Base-by-base conservation (phyloP, 2,113 vertebrate species). In the Lates calcarifer region DNA sequence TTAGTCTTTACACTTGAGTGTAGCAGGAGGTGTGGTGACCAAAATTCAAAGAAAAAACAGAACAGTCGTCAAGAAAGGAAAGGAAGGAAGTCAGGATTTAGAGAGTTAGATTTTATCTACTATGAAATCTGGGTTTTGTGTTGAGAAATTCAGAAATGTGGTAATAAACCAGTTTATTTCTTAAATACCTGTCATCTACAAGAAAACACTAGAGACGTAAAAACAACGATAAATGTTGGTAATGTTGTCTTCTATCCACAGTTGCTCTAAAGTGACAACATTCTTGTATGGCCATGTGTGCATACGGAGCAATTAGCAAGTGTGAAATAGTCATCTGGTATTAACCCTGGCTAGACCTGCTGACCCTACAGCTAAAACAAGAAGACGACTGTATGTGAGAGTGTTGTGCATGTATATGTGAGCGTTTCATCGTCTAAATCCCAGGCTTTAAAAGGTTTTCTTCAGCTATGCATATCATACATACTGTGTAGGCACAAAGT, bases 271-370 rank as follows among this genome's bases (percentile, higher is more conserved):
- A 65, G 71, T 1, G 15, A 56, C 14, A 20, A 22, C 55, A 70
- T 80, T 79, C 56, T 1, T 13, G 4, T 24, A 2, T 14, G n/a
- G 17, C n/a, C 79, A 41, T 45, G 67, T 68, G 66, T 55, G 51
- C 63, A 70, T 82, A 70, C n/a, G 79, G 14, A 66, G 47, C 57
- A 87, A 82, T 87, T 82, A 82, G 33, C 76, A 70, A 5, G 79
- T 80, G 82, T 82, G 82, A 80, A 80, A 85, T 12, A 39, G 37
- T 51, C 58, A 26, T 28, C 9, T 66, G 60, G 67, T 24, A 76
- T 79, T 82, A 82, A 76, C 82, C 77, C 11, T 6, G 7, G 51
- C 64, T 1, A 5, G 47, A 20, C 41, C 31, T 2, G 24, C 58
- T 47, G 76, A 76, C 51, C 70, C 64, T 29, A 17, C 3, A 26